Evolutionary conservation across 2,113 vertebrate species (phyloP), one percentile per base, ranked within the genome.

Genomic region (Lota lota): DNA sequence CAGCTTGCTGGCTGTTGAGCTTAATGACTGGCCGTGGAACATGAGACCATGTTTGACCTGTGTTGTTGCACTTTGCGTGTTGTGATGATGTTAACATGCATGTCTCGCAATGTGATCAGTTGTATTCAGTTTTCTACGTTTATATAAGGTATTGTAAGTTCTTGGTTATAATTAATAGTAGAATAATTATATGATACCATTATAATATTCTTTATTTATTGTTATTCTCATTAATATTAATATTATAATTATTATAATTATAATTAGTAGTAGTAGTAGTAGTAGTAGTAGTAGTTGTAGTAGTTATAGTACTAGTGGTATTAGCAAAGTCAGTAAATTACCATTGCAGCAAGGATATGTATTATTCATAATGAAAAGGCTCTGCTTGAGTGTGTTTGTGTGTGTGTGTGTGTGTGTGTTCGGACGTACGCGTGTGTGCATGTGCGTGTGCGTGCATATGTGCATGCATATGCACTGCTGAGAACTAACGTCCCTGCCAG

Each of bases 401-500:
- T 59, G 54, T 22, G 53, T 64, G 56, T 56, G 22, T 72, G 69
- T 72, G 21, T 24, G 22, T 1, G 10, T 50, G n/a, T n/a, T n/a
- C n/a, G n/a, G n/a, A n/a, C n/a, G n/a, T n/a, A n/a, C n/a, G n/a
- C n/a, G n/a, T n/a, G n/a, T n/a, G 28, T 33, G 4, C 2, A 84
- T 60, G 20, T 33, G 28, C 51, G 22, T 60, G 56, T 64, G 81
- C 81, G n/a, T n/a, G n/a, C n/a, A n/a, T n/a, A n/a, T n/a, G n/a
- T n/a, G n/a, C n/a, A 84, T 60, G 20, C 85, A 83, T 77, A 84
- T 87, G 20, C 28, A 7, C 28, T 33, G 12, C 85, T 78, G 87
- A 89, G 90, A 89, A 87, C 86, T 84, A 92, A 91, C 57, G 66
- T 91, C 90, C 89, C 87, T 88, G 90, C 79, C 79, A 77, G 67